These are phyloP conservation scores for Vulpes lagopus DNA, from an alignment of 2,113 vertebrate species.

Conservation along the genomic window DNA sequence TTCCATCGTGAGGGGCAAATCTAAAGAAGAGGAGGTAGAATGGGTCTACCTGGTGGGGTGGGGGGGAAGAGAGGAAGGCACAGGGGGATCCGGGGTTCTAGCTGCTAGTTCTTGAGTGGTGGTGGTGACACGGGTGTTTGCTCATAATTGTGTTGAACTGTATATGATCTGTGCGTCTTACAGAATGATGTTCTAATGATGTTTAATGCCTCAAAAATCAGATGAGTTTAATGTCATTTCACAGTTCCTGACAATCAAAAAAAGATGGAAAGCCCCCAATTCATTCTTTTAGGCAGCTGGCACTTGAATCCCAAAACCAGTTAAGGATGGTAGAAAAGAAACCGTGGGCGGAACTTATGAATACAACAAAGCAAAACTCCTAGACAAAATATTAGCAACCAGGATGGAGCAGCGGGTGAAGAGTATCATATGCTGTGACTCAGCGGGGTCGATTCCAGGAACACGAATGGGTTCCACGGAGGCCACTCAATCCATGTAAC, in stretches of 20 bases:
- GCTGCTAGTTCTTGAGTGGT: background rate
- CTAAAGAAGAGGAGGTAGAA: background rate
- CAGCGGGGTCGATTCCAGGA: background rate
- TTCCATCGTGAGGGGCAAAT: background rate
- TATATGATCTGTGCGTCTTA: background rate
- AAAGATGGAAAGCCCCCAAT: background rate
- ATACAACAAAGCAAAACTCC: background rate
- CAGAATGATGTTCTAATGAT: background rate
- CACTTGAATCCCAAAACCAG: background rate
- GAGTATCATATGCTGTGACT: background rate
- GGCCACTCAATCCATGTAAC: no score
- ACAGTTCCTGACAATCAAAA: background rate
- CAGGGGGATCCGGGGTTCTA: no score
- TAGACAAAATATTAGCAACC: background rate
- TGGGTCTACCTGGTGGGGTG: background rate
- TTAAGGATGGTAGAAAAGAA: background rate
- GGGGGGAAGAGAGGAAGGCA: no score
- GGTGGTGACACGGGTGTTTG: background rate
- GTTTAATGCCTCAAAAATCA: background rate
- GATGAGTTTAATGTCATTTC: background rate
- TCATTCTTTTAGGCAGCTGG: background rate
- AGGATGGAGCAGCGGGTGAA: accelerated
- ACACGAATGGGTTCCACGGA: background rate
- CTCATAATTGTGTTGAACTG: background rate
- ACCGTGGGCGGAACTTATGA: background rate